A percentile compares a stretch with the other conserved stretches of the same genome.
phyloP scores from a whole-genome alignment of 2,797 vertebrate species.

The Chloroceryle amazona region DNA sequence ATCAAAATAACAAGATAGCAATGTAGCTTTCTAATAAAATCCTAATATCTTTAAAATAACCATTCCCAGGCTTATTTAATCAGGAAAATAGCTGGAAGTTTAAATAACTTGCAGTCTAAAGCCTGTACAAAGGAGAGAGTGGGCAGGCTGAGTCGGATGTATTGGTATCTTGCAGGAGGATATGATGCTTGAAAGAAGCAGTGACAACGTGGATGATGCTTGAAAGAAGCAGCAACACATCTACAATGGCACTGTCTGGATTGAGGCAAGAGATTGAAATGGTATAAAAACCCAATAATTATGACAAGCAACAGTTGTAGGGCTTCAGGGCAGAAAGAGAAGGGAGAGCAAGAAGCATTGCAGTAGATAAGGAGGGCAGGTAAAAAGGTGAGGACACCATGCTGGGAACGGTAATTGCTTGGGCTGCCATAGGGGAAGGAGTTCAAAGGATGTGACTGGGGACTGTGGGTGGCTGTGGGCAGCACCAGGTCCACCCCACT shows the following conservation, averaged over 20 bases:
- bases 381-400: background rate
- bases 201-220: slow-evolving; percentile 28
- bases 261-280: background rate
- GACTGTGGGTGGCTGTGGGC: fast-evolving
- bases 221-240: slow-evolving; percentile 44
- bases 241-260: slow-evolving; percentile 16
- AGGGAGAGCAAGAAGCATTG: background rate
- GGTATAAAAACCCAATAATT: background rate
- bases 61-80: slow-evolving; percentile 27
- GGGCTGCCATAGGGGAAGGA: background rate
- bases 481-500: fast-evolving
- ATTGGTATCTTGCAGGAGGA: background rate
- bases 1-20: slow-evolving; percentile 36
- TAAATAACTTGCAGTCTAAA: slow-evolving; percentile 53
- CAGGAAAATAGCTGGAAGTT: slow-evolving; percentile 50
- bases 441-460: background rate
- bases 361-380: background rate
- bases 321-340: background rate
- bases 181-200: slow-evolving; percentile 49
- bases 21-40: slow-evolving; percentile 35
- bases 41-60: background rate
- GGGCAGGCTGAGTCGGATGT: background rate
- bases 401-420: background rate
- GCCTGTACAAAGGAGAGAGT: slow-evolving; percentile 41
- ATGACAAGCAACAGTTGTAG: background rate